These are phyloP conservation scores for Lasioglossum villosulum DNA, from an alignment of 2,888 invertebrate species.

Conservation along the genomic window DNA sequence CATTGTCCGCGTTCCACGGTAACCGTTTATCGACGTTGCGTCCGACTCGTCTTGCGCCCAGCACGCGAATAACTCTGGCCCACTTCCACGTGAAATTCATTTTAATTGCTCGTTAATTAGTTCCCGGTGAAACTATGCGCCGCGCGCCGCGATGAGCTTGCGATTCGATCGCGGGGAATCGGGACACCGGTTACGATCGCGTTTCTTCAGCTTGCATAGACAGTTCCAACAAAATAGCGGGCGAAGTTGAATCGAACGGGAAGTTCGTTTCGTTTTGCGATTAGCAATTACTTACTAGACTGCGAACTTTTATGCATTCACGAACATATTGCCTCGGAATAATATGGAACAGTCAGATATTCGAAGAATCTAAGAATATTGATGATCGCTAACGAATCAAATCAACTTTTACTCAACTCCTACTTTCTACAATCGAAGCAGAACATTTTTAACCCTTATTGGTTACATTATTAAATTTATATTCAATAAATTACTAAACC, in stretches of 20 bases:
- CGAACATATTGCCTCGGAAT: too few species aligned
- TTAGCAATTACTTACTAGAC: not conserved
- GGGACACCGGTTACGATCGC: constrained; percentile 58
- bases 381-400: too few species aligned
- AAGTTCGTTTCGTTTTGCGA: not conserved
- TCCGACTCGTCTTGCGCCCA: constrained; percentile 34
- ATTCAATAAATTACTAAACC: too few species aligned
- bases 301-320: not conserved
- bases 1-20: constrained; percentile 63
- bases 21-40: constrained; percentile 35
- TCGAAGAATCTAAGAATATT: too few species aligned
- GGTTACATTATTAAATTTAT: too few species aligned
- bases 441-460: too few species aligned
- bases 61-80: constrained; percentile 73
- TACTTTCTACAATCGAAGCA: too few species aligned
- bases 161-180: constrained; percentile 47
- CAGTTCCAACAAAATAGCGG: not conserved
- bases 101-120: constrained; percentile 80
- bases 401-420: too few species aligned
- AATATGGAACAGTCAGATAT: too few species aligned
- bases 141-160: constrained; percentile 48
- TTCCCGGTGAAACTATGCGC: constrained; percentile 73
- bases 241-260: not conserved
- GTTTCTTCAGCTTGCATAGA: not conserved
- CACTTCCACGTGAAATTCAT: constrained; percentile 76